These are phyloP conservation scores for Lethocerus indicus DNA, from an alignment of 1,140 invertebrate species.

Conservation along the genomic window DNA sequence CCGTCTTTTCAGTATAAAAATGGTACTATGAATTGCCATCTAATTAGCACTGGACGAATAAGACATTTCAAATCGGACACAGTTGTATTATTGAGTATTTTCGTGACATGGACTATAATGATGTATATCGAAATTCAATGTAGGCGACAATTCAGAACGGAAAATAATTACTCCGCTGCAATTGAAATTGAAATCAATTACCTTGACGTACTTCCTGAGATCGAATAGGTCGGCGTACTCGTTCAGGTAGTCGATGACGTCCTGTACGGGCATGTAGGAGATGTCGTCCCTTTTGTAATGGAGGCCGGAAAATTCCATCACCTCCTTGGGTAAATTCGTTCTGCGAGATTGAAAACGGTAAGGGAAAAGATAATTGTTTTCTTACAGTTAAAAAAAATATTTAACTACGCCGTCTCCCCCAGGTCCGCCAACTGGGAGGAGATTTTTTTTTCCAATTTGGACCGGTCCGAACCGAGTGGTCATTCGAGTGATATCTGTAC, in stretches of 20 bases:
- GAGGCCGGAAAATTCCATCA: not conserved
- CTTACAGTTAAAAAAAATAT: not conserved
- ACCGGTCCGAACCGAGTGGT: not conserved
- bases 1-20: no score
- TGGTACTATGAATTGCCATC: no score
- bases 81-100: no score
- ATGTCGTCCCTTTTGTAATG: not conserved
- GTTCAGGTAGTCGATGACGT: not conserved
- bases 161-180: no score
- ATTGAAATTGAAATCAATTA: not conserved
- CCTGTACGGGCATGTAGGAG: not conserved
- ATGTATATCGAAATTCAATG: no score
- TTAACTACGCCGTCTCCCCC: not conserved
- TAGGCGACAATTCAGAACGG: no score
- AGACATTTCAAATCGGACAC: no score
- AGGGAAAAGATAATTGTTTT: not conserved
- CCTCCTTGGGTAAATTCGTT: not conserved
- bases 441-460: not conserved
- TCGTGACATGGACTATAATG: no score
- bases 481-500: conserved; percentile 10
- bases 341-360: no score
- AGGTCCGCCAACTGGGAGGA: not conserved
- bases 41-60: no score
- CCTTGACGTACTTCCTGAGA: not conserved
- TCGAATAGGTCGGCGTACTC: not conserved